Evolutionary conservation across 2,113 vertebrate species (phyloP).

Genomic region (Coryphaenoides rupestris): DNA sequence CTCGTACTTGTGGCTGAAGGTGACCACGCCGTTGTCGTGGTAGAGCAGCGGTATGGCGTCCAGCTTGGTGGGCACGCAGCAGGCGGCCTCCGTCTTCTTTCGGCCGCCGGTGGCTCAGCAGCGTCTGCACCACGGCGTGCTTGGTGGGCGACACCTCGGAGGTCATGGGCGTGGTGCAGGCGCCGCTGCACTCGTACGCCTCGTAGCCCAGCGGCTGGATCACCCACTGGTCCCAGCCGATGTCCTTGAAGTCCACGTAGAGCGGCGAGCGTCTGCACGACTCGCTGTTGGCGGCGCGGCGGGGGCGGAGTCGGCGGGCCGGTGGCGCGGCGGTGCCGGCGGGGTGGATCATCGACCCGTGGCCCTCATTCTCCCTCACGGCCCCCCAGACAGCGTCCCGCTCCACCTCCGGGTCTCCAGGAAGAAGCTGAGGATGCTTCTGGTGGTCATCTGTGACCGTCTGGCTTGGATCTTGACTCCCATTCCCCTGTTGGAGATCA

Average conservation of each 20-base stretch:
- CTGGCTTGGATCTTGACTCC: constrained; percentile 76
- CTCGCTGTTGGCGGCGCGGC: constrained; percentile 86
- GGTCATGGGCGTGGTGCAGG: constrained; percentile 85
- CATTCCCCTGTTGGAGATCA: constrained; percentile 72
- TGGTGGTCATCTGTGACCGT: constrained; percentile 81
- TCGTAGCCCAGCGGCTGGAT: constrained; percentile 88
- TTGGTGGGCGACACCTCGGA: constrained; percentile 89
- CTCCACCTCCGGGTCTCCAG: constrained; percentile 64
- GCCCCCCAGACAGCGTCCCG: constrained; percentile 38
- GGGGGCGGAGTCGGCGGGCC: no score
- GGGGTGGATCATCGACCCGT: no score
- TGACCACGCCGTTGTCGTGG: constrained; percentile 84
- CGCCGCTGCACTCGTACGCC: constrained; percentile 88
- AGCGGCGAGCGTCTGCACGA: constrained; percentile 87
- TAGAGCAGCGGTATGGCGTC: constrained; percentile 96
- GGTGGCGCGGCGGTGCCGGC: constrained; percentile 81
- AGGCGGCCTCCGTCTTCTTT: constrained; percentile 86
- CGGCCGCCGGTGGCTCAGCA: constrained; percentile 84
- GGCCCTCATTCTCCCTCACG: constrained; percentile 38
- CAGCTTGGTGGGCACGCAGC: constrained; percentile 94
- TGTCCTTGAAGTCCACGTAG: constrained; percentile 96
- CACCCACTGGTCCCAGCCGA: constrained; percentile 95
- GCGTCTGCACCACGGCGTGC: constrained; percentile 91
- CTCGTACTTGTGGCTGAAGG: constrained; percentile 95
- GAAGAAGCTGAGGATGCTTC: constrained; percentile 49